Evolutionary conservation across 92 coral and sea anemone species (phyloP).

Genomic region (Umimayanthus kanabou): DNA sequence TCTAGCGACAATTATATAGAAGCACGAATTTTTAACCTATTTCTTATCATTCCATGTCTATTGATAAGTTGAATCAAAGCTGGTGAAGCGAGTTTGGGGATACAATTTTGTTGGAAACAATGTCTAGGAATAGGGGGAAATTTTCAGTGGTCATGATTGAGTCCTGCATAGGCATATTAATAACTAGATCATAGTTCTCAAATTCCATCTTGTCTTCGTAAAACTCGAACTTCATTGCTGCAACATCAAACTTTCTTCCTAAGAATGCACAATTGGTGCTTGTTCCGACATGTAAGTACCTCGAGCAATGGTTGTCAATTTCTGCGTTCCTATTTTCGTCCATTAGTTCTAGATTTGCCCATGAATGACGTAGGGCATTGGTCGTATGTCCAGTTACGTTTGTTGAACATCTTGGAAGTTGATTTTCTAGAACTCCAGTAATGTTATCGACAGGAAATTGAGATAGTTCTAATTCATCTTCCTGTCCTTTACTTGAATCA

Average conservation of each 20-base stretch:
- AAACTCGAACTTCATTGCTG: constrained; percentile 23
- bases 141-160: constrained; percentile 22
- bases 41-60: background rate
- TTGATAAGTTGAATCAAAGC: background rate
- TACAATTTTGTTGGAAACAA: constrained; percentile 1
- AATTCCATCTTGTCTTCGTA: constrained; percentile 41
- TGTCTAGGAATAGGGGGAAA: constrained; percentile 14
- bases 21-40: too few relatives aligned
- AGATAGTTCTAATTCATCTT: background rate
- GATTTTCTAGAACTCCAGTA: background rate
- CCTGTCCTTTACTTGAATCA: background rate
- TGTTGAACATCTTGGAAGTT: background rate
- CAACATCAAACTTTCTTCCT: constrained; percentile 19
- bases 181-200: constrained; percentile 34
- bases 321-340: background rate
- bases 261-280: background rate
- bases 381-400: background rate
- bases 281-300: background rate
- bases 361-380: background rate
- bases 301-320: background rate
- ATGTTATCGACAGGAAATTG: background rate
- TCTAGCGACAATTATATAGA: background rate
- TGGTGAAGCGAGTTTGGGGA: background rate
- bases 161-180: constrained; percentile 31
- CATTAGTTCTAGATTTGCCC: background rate